Evolutionary conservation across 2,113 vertebrate genomes (phyloP), one percentile per base, ranked within the genome.

Genomic region (Athene cunicularia): DNA sequence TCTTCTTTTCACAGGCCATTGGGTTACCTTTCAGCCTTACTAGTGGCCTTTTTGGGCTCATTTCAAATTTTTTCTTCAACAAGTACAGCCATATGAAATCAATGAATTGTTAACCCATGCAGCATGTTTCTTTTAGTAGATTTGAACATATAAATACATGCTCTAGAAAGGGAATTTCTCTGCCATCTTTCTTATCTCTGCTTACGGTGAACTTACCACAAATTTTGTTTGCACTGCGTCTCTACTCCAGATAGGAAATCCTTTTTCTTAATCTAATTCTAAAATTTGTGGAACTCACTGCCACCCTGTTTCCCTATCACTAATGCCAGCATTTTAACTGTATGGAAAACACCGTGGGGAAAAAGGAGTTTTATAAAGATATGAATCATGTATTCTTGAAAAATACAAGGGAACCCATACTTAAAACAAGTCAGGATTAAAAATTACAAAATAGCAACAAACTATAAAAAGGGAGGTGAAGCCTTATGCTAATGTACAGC

Each of bases 371-470:
- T 72, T 56, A 21, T 56, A 39, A 88, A 56, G 27, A 83, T 26
- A 50, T 0, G 5, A 90, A 50, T 0, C 4, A 90, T 12, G 21
- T 24, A 6, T 35, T 76, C 9, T 53, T 94, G 24, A 49, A 89
- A 86, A 80, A 76, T 55, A 80, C 21, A 58, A 39, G 28, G 17
- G 14, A 91, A 66, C 18, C 23, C 21, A 16, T 53, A 30, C 22
- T 22, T 26, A 88, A 92, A 55, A 9, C 32, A 53, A 53, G 26
- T 73, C 49, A 58, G 24, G 67, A 45, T 84, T 84, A 84, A 79
- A 90, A 96, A 75, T 8, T 21, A 81, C 14, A 66, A 47, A 86
- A 43, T 68, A 86, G 39, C 8, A 27, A 81, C n/a, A 70, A 68
- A 80, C 14, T 20, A 27, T 3, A 1, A 45, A 84, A 62, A 63